Percentiles rank a stretch among this genome's conserved stretches.
These are phyloP conservation scores for Saccostrea echinata DNA, from an alignment of 1,140 invertebrate genomes.

Conservation along the genomic window DNA sequence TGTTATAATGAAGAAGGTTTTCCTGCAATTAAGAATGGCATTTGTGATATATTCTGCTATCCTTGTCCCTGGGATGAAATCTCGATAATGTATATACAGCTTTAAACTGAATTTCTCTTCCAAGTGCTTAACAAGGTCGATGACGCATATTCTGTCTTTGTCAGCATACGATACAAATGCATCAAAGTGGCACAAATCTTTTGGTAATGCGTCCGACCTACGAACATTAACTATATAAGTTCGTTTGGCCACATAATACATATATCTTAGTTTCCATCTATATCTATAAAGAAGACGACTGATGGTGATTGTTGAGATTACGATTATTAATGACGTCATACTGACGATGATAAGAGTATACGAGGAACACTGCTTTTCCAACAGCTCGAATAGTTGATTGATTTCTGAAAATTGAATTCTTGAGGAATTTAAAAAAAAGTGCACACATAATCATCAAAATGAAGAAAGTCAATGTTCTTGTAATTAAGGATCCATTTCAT, in stretches of 20 bases:
- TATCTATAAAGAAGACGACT: neutral
- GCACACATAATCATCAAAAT: neutral
- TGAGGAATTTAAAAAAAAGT: neutral
- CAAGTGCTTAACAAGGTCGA: no score
- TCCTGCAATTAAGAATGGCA: no score
- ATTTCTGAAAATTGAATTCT: neutral
- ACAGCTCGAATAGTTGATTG: neutral
- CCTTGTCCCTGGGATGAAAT: no score
- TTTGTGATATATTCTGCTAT: no score
- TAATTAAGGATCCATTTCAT: neutral
- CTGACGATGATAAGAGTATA: neutral
- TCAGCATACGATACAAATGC: no score
- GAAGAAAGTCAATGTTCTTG: neutral
- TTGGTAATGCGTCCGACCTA: slow-evolving; percentile 26
- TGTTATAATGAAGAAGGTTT: no score
- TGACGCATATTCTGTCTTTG: no score
- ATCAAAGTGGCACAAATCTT: slow-evolving; percentile 81
- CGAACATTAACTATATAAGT: neutral
- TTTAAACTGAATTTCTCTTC: no score
- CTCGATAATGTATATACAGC: no score
- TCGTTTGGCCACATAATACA: neutral
- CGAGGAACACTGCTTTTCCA: neutral
- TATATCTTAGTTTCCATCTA: no score
- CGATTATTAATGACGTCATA: neutral
- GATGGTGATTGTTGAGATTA: neutral